phyloP scores from a whole-genome alignment of 2,113 vertebrate genomes.

The Microtus montanus region DNA sequence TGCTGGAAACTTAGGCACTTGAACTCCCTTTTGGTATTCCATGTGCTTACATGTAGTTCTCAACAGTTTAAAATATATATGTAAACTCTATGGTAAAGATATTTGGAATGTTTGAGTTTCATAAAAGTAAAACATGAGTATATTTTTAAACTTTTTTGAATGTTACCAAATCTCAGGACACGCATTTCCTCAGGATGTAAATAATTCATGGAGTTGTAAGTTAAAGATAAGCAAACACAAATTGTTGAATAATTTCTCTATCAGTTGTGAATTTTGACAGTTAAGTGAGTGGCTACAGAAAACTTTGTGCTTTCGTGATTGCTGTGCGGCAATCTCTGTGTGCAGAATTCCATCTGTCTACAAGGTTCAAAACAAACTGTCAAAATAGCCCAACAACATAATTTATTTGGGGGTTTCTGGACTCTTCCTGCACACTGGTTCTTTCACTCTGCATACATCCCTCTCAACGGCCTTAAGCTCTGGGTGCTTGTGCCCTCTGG shows the following conservation, averaged over 20 bases:
- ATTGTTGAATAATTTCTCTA: not conserved
- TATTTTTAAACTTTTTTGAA: not conserved
- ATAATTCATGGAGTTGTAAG: not conserved
- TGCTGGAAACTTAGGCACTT: slow-evolving; percentile 53
- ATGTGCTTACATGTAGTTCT: not conserved
- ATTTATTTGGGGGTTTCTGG: slow-evolving; percentile 52
- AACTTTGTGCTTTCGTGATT: fast-evolving
- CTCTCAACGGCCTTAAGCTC: not conserved
- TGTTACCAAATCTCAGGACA: not conserved
- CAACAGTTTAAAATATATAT: not conserved
- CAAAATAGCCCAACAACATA: not conserved
- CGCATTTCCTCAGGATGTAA: not conserved
- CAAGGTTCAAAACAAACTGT: slow-evolving; percentile 57
- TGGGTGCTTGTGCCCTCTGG: too few species aligned
- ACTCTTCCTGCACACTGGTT: slow-evolving; percentile 23
- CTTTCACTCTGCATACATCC: not conserved
- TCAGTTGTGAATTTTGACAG: not conserved
- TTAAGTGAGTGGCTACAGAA: not conserved
- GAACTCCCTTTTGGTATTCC: slow-evolving; percentile 48
- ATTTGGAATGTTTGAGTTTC: not conserved
- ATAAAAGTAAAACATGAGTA: fast-evolving
- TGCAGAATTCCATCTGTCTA: slow-evolving; percentile 16
- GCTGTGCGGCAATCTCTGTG: not conserved
- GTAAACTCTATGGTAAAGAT: not conserved
- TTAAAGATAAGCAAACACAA: not conserved